Conservation (phyloP, 2,888 invertebrate species). For the Microchrysa polita region DNA sequence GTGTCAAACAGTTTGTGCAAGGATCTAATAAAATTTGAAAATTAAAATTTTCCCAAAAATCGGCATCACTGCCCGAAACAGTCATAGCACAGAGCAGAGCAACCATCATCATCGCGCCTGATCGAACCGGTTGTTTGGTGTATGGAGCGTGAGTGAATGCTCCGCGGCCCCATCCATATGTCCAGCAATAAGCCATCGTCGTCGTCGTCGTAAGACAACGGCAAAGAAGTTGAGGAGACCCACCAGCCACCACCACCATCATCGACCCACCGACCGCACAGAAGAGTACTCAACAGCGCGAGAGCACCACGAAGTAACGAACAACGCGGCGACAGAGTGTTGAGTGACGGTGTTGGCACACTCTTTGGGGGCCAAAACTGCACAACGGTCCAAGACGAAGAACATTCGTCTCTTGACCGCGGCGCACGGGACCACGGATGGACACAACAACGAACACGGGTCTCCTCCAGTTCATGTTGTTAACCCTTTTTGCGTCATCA, state of each 20-base stretch:
- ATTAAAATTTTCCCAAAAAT: no score
- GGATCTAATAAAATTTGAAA: no score
- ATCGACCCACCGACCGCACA: constrained; percentile 2
- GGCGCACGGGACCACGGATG: constrained; percentile 7
- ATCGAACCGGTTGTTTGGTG: no score
- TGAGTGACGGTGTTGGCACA: not conserved
- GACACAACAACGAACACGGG: constrained; percentile 3
- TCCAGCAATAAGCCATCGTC: no score
- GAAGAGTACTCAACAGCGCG: constrained; percentile 4
- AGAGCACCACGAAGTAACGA: constrained; percentile 23
- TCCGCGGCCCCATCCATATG: constrained; percentile 11
- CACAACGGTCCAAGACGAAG: constrained; percentile 27
- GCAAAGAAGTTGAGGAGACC: constrained; percentile 8
- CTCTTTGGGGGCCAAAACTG: constrained; percentile 30
- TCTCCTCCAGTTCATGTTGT: constrained; percentile 21
- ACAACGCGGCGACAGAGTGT: not conserved
- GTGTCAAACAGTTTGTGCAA: no score
- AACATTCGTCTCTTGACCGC: constrained; percentile 39
- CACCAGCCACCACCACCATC: constrained; percentile 20
- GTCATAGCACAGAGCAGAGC: no score
- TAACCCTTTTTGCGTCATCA: constrained; percentile 23
- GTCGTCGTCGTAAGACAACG: no score
- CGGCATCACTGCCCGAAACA: no score
- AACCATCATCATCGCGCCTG: no score
- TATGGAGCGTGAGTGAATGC: no score